A percentile compares a stretch with the other conserved stretches of the same genome.
Evolutionary conservation across 2,113 vertebrate species (phyloP).

Genomic region (Eubucco bourcierii): DNA sequence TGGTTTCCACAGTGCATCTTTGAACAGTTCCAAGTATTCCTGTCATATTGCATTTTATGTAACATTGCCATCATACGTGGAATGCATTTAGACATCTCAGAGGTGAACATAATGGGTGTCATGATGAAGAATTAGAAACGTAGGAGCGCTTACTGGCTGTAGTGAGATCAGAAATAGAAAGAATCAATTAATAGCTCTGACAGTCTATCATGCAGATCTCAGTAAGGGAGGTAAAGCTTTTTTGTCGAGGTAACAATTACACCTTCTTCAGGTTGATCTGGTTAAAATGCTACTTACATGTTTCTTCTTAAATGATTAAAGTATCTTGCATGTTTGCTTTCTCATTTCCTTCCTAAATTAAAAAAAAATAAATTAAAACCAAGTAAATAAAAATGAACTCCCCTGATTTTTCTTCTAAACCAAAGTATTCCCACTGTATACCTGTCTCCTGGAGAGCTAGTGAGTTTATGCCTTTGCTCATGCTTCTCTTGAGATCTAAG

Average conservation of each 20-base stretch:
- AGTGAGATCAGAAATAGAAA: constrained; percentile 47
- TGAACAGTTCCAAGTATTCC: constrained; percentile 47
- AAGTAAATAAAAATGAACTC: no score
- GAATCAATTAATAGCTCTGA: constrained; percentile 61
- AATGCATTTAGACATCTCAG: constrained; percentile 49
- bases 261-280: constrained; percentile 20
- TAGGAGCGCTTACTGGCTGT: constrained; percentile 26
- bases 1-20: neutral
- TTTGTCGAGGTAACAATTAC: constrained; percentile 57
- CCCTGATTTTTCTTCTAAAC: neutral
- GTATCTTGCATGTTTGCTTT: neutral
- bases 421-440: neutral
- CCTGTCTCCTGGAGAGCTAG: neutral
- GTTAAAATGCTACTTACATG: constrained; percentile 23
- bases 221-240: constrained; percentile 36
- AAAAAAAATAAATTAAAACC: neutral
- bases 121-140: constrained; percentile 52
- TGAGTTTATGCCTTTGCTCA: neutral
- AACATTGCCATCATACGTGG: neutral
- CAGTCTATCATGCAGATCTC: constrained; percentile 29
- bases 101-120: constrained; percentile 45
- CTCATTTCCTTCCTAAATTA: neutral
- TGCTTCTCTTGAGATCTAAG: neutral
- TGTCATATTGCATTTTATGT: constrained; percentile 57
- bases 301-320: constrained; percentile 16